Evolutionary conservation across 2,113 vertebrate species (phyloP), one percentile per base, ranked within the genome.

Genomic region (Recurvirostra avosetta): DNA sequence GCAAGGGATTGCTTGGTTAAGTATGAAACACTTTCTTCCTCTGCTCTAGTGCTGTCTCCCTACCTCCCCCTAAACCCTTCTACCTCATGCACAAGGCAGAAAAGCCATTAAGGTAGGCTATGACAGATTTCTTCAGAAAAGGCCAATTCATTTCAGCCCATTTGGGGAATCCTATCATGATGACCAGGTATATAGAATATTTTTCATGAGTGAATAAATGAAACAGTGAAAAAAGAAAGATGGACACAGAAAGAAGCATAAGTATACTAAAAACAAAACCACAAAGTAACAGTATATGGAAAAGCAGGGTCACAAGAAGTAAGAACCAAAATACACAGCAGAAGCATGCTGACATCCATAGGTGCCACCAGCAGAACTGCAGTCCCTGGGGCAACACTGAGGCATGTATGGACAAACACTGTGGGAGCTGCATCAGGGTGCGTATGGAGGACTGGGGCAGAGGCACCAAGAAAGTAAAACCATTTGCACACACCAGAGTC

Each of bases 111-210:
- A 87, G 41, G 55, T 8, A 61, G 32, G 55, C 45, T 85, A 53
- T 30, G 20, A 49, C 14, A 73, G 56, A 58, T 80, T 91, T 95
- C 62, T 86, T 87, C 5, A 55, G 40, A 88, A 86, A 63, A 83
- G 26, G 79, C 38, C 82, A 94, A 52, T 83, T 81, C 7, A 67
- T 76, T 91, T 80, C 83, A 87, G 66, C 34, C 63, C 56, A 25
- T 62, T 49, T 75, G 32, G 67, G 78, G 55, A 81, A 86, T 81
- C 75, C 90, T 85, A 76, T 52, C 68, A n/a, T 0, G 2, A 92
- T 11, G 25, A 62, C 55, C 91, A 92, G 96, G 96, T 98, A 98
- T 98, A 98, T 97, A 97, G 97, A 97, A 98, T 97, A 97, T 80
- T 93, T 95, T 84, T 93, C 90, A 93, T 93, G 94, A 97, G 79